Evolutionary conservation across 2,113 vertebrate genomes (phyloP).

Genomic region (Muntiacus reevesi): DNA sequence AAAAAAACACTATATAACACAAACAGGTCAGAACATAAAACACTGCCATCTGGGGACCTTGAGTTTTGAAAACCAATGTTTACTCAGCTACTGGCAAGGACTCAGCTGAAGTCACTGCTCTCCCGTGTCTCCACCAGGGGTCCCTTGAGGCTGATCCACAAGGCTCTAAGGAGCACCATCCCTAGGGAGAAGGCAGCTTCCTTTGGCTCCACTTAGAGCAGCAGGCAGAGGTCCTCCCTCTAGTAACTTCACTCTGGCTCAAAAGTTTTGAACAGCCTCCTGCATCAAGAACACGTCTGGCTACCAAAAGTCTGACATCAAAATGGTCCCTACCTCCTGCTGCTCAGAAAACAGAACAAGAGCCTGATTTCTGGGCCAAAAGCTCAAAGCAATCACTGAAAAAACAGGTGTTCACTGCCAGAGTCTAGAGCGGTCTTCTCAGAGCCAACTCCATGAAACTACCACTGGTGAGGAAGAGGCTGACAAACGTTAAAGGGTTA

Average conservation of each 20-base stretch:
- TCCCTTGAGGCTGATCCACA: not conserved
- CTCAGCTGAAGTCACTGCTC: not conserved
- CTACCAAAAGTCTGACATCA: constrained; percentile 53
- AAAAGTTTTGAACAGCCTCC: constrained; percentile 36
- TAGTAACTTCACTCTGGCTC: constrained; percentile 65
- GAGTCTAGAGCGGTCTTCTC: not conserved
- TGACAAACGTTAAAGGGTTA: not conserved
- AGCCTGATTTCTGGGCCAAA: constrained; percentile 38
- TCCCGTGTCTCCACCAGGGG: not conserved
- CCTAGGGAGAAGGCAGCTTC: not conserved
- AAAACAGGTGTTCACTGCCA: not conserved
- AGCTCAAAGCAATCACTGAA: not conserved
- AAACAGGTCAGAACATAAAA: constrained; percentile 80
- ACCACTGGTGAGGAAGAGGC: not conserved
- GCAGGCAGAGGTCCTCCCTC: constrained; percentile 38
- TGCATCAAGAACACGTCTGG: not conserved
- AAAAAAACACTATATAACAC: constrained; percentile 77
- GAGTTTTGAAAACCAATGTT: constrained; percentile 26
- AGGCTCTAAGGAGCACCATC: not conserved
- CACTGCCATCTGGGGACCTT: constrained; percentile 55
- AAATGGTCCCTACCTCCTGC: constrained; percentile 55
- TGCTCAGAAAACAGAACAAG: constrained; percentile 58
- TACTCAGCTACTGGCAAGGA: not conserved
- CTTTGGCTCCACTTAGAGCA: constrained; percentile 2
- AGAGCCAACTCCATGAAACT: not conserved